Conservation (phyloP, 2,888 invertebrate genomes). For the Campoletis raptor region DNA sequence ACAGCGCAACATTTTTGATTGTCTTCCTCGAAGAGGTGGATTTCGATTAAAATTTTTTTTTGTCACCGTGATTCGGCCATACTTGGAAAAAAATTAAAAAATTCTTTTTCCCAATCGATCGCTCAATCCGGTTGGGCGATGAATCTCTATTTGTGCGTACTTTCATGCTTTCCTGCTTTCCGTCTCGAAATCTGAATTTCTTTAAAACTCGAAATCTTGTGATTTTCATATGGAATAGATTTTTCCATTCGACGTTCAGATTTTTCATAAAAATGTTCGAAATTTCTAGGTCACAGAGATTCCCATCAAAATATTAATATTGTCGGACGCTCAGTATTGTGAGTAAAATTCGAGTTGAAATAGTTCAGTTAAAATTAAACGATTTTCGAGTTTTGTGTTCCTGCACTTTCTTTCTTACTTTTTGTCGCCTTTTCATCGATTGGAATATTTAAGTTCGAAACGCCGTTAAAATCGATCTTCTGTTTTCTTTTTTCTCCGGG, state of each 20-base stretch:
- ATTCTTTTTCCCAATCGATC: slow-evolving; percentile 5
- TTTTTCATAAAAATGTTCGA: slow-evolving; percentile 13
- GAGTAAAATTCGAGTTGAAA: not conserved
- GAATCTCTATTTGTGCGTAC: not conserved
- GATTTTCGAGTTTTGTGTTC: slow-evolving; percentile 28
- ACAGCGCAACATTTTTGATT: slow-evolving; percentile 84
- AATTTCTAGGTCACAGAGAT: slow-evolving; percentile 63
- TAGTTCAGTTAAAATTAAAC: slow-evolving; percentile 26
- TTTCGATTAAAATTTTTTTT: slow-evolving; percentile 48
- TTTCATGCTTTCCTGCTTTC: slow-evolving; percentile 14
- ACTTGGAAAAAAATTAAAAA: not conserved
- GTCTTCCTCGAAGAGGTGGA: slow-evolving; percentile 82
- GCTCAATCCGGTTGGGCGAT: not conserved
- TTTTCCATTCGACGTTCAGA: not conserved
- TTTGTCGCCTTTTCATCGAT: slow-evolving; percentile 32
- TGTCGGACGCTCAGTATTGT: slow-evolving; percentile 29
- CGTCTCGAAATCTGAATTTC: slow-evolving; percentile 27
- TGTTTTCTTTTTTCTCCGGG: slow-evolving; percentile 42
- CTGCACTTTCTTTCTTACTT: slow-evolving; percentile 7
- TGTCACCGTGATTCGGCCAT: slow-evolving; percentile 34
- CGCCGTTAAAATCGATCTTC: slow-evolving; percentile 68
- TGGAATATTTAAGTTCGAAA: slow-evolving; percentile 54
- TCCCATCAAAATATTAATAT: slow-evolving; percentile 41
- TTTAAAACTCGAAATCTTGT: slow-evolving; percentile 35
- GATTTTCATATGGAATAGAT: slow-evolving; percentile 6